These are phyloP conservation scores for Aulostomus chinensis DNA, from an alignment of 2,797 vertebrate species.

Conservation along the genomic window DNA sequence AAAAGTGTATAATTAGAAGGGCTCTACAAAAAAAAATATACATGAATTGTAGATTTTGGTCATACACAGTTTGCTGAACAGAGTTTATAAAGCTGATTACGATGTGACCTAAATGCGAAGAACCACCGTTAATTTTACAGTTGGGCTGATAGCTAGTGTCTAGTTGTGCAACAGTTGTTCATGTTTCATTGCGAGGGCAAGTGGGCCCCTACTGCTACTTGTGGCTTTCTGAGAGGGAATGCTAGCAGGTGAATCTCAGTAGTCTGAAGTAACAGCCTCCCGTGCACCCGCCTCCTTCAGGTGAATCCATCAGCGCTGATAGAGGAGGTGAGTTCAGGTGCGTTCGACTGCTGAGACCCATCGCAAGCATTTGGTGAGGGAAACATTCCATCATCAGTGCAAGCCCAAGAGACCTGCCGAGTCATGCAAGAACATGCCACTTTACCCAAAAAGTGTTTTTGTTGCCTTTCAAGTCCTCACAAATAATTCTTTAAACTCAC, in stretches of 20 bases:
- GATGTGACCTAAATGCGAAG: constrained; percentile 1
- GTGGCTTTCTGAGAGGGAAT: constrained; percentile 16
- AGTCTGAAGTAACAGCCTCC: constrained; percentile 4
- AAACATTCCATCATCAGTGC: constrained; percentile 53
- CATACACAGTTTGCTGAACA: too few relatives aligned
- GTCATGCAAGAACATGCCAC: constrained; percentile 54
- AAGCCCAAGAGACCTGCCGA: constrained; percentile 43
- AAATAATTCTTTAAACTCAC: too few relatives aligned
- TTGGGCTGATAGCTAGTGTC: too few relatives aligned
- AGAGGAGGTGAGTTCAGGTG: not conserved
- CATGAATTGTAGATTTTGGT: too few relatives aligned
- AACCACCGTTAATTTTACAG: not conserved
- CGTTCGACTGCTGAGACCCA: constrained; percentile 12
- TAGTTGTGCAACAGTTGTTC: too few relatives aligned
- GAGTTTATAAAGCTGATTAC: too few relatives aligned
- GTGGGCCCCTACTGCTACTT: not conserved
- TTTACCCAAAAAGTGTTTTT: too few relatives aligned
- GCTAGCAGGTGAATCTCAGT: not conserved
- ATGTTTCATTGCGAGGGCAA: too few relatives aligned
- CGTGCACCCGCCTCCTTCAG: too few relatives aligned
- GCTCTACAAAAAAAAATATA: too few relatives aligned
- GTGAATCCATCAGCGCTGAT: not conserved
- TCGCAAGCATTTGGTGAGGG: not conserved
- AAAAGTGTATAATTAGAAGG: too few relatives aligned
- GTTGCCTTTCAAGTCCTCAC: too few relatives aligned